phyloP scores from a whole-genome alignment of 2,797 vertebrate genomes.

The Sebastes oblongus region DNA sequence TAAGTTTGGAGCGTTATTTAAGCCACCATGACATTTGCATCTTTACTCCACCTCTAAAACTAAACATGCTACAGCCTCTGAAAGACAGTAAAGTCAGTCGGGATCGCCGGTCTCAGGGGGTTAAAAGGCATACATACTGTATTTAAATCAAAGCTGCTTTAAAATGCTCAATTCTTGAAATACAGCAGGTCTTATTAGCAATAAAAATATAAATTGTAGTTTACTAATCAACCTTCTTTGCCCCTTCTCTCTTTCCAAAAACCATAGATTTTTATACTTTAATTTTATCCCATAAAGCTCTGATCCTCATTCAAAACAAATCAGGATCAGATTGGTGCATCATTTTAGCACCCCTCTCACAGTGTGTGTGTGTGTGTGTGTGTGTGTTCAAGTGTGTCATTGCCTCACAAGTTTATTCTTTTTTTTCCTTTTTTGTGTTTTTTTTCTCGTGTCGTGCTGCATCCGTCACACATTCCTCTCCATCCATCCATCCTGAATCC shows the following conservation, averaged over 20 bases:
- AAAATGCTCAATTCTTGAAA: background rate
- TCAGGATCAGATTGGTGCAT: slow-evolving; percentile 68
- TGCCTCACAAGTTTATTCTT: slow-evolving; percentile 51
- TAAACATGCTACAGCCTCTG: too few species aligned
- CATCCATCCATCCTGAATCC: background rate
- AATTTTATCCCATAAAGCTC: slow-evolving; percentile 90
- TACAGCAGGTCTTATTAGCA: background rate
- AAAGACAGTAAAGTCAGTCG: too few species aligned
- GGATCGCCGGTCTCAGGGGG: too few species aligned
- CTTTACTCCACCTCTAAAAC: too few species aligned
- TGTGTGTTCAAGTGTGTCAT: slow-evolving; percentile 53
- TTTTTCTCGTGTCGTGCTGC: slow-evolving; percentile 50
- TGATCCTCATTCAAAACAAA: slow-evolving; percentile 71
- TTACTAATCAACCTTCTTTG: slow-evolving; percentile 81
- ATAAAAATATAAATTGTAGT: background rate
- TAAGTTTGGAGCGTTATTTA: too few species aligned
- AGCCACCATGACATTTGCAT: too few species aligned
- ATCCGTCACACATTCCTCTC: slow-evolving; percentile 44
- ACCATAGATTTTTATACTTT: slow-evolving; percentile 93
- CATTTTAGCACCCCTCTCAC: slow-evolving; percentile 39
- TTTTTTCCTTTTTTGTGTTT: slow-evolving; percentile 52
- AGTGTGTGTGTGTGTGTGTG: slow-evolving; percentile 14
- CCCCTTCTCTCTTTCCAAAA: slow-evolving; percentile 77
- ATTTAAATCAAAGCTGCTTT: background rate
- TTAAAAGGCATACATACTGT: background rate